A percentile compares a stretch with the other conserved stretches of the same genome.
Conservation (phyloP, 30 jellyfish, hydroid and myxozoan genomes). For the Hydractinia symbiolongicarpus region DNA sequence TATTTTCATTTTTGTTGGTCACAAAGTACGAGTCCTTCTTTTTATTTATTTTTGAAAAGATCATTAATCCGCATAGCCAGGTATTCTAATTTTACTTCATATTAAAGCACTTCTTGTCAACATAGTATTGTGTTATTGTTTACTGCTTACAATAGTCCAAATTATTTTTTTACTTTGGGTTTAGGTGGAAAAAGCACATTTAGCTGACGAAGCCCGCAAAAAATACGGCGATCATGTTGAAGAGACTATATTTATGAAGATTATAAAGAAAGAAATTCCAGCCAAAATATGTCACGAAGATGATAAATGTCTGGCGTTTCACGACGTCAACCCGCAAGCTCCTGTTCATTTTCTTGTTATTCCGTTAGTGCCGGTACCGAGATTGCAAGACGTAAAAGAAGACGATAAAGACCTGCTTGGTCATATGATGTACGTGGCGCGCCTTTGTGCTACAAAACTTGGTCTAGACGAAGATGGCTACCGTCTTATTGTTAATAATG, state of each 20-base stretch:
- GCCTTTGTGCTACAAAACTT: constrained; percentile 59
- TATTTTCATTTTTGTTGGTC: too few species aligned
- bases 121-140: too few species aligned
- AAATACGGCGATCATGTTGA: constrained; percentile 70
- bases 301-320: constrained; percentile 90
- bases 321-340: constrained; percentile 94
- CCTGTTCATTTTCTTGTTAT: constrained; percentile 95
- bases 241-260: constrained; percentile 84
- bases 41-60: too few species aligned
- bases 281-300: constrained; percentile 83
- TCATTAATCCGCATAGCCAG: too few species aligned
- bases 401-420: constrained; percentile 50
- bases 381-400: constrained; percentile 28
- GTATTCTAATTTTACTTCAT: too few species aligned
- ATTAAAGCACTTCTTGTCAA: too few species aligned
- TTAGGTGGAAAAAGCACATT: constrained; percentile 26
- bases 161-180: neutral
- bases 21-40: too few species aligned
- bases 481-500: constrained; percentile 90
- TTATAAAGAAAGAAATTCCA: constrained; percentile 82
- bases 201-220: constrained; percentile 79
- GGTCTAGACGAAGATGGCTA: constrained; percentile 78
- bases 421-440: constrained; percentile 72
- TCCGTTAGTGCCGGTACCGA: constrained; percentile 78
- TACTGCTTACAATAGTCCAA: too few species aligned